These are phyloP conservation scores for Enteromius thamalakanensis DNA, from an alignment of 2,797 vertebrate genomes.

Conservation along the genomic window DNA sequence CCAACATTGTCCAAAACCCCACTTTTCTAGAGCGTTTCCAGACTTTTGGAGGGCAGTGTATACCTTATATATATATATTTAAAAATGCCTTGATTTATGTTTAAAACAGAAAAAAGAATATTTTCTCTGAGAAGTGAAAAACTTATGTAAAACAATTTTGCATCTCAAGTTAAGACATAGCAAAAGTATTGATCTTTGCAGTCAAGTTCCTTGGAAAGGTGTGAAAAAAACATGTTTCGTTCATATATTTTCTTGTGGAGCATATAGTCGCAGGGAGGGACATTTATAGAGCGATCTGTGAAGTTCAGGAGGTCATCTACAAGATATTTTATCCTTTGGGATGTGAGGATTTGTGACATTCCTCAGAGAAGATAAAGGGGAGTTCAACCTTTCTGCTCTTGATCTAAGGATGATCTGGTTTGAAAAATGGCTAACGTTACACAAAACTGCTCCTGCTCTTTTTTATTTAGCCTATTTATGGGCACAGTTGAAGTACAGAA, in stretches of 20 bases:
- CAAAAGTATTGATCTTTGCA: not conserved
- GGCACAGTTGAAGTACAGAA: not conserved
- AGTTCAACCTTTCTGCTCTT: not conserved
- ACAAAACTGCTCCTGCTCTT: not conserved
- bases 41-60: too few relatives aligned
- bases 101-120: not conserved
- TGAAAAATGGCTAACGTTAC: not conserved
- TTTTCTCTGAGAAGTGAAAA: not conserved
- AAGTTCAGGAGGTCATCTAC: not conserved
- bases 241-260: not conserved
- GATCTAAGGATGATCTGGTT: not conserved
- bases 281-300: not conserved
- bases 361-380: not conserved
- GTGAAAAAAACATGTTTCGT: not conserved
- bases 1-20: too few relatives aligned
- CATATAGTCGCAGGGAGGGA: not conserved
- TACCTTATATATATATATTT: too few relatives aligned
- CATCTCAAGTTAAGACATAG: not conserved
- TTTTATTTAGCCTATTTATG: not conserved
- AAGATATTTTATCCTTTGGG: not conserved
- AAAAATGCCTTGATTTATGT: not conserved
- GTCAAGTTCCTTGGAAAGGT: not conserved
- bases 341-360: not conserved
- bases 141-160: not conserved
- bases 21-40: too few relatives aligned